Conservation (phyloP, 1,140 invertebrate genomes). For the Drosophila santomea region DNA sequence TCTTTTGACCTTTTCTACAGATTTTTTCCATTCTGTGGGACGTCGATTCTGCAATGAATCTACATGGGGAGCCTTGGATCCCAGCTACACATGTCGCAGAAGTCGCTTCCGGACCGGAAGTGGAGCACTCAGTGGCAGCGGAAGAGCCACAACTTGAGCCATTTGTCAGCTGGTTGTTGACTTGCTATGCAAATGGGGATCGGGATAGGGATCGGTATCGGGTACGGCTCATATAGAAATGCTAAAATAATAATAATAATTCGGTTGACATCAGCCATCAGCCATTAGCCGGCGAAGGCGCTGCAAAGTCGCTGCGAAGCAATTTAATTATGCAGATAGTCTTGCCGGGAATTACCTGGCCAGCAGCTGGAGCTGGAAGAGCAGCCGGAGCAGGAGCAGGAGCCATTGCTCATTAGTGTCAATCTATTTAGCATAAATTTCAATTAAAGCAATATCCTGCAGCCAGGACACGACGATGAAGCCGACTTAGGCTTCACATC, state of each 20-base stretch:
- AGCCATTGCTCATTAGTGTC: conserved; percentile 80
- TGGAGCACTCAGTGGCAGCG: conserved; percentile 55
- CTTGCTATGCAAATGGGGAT: conserved; percentile 62
- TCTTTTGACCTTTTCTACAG: background rate
- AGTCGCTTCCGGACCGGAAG: conserved; percentile 61
- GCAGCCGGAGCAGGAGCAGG: conserved; percentile 13
- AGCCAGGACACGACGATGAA: conserved; percentile 50
- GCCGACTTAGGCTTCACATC: conserved; percentile 60
- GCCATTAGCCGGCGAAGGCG: conserved; percentile 3
- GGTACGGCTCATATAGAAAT: conserved; percentile 32
- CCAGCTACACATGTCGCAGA: conserved; percentile 41
- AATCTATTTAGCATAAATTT: conserved; percentile 83
- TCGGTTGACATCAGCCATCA: conserved; percentile 49
- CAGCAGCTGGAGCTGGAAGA: conserved; percentile 23
- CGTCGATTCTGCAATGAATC: conserved; percentile 46
- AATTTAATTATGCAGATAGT: conserved; percentile 71
- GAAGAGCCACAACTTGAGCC: conserved; percentile 57
- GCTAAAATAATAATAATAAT: conserved; percentile 75
- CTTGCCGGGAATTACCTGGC: conserved; percentile 54
- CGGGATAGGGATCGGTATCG: conserved; percentile 18
- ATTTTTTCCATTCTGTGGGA: conserved; percentile 1
- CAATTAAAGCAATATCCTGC: conserved; percentile 81
- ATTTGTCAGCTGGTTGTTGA: conserved; percentile 59
- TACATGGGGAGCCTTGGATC: conserved; percentile 12
- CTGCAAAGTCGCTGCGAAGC: conserved; percentile 53